Base-by-base conservation (phyloP, 2,888 invertebrate genomes). In the Spisula solida region DNA sequence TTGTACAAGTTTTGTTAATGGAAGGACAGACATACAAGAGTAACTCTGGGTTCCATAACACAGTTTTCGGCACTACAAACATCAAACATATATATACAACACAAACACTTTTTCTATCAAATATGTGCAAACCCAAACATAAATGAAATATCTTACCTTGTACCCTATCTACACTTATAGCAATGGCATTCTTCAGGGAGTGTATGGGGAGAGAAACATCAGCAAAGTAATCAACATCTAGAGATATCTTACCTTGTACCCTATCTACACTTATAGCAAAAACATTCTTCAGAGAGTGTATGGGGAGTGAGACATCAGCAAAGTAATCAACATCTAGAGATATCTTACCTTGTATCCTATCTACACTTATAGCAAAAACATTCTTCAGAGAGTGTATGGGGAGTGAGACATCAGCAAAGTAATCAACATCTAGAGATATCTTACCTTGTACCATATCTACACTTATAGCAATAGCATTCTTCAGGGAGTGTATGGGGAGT, bases 201-300 rank as follows among this genome's bases (percentile, higher is more conserved):
- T 93, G 93, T 31, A 95, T 93, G 34, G 96, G 95, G 41, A 96
- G 88, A 20, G 95, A 93, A 10, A 96, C 95, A 92, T 95, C 95
- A 78, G 95, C 94, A 88, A 93, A 95, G 92, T 96, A 96, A 16
- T 93, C 93, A 25, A 97, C 97, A 93, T 98, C 98, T 84, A 98
- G n/a, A n/a, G n/a, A 31, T 82, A n/a, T 14, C 41, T 81, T 75
- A 97, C 98, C 98, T 90, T 94, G 94, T 1, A 95, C 91, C 51
- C 92, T 97, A 95, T 99, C 98, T 0, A 98, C 98, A 96, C 98
- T 98, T 0, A 98, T 97, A 82, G 96, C 96, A 16, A 96, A 95
- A n/a, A 95, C 95, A 91, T 96, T 95, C 97, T 97, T 98, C 34
- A 99, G 97, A 96, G 97, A 93, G 48, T 93, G 93, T 31, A 95